phyloP scores from a whole-genome alignment of 2,797 vertebrate species.

The Gymnopithys bicolor region DNA sequence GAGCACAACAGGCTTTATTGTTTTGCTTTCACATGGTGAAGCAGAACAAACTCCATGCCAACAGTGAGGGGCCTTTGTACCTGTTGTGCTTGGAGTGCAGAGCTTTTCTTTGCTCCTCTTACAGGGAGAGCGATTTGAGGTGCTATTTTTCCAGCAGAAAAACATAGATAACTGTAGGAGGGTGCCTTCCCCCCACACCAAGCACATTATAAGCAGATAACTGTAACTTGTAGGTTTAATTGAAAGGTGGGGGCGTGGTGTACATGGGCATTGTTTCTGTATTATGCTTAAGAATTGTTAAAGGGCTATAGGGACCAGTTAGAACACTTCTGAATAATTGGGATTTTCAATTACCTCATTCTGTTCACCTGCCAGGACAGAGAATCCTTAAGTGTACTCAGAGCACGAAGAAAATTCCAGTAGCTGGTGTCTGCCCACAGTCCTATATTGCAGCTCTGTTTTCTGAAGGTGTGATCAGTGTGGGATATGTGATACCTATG shows the following conservation, averaged over 20 bases:
- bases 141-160: background rate
- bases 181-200: background rate
- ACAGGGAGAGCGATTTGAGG: background rate
- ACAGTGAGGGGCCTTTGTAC: background rate
- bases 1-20: background rate
- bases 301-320: background rate
- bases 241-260: background rate
- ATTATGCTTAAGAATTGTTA: background rate
- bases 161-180: background rate
- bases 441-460: background rate
- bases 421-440: background rate
- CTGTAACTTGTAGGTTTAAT: background rate
- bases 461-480: background rate
- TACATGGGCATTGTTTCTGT: background rate
- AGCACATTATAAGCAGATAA: accelerated
- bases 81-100: background rate
- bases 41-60: background rate
- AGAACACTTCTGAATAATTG: background rate
- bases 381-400: background rate
- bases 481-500: background rate
- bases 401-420: background rate
- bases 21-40: background rate
- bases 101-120: background rate
- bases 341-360: background rate
- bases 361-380: background rate